These are phyloP conservation scores for Dunckerocampus dactyliophorus DNA, from an alignment of 2,113 vertebrate species.

Conservation along the genomic window DNA sequence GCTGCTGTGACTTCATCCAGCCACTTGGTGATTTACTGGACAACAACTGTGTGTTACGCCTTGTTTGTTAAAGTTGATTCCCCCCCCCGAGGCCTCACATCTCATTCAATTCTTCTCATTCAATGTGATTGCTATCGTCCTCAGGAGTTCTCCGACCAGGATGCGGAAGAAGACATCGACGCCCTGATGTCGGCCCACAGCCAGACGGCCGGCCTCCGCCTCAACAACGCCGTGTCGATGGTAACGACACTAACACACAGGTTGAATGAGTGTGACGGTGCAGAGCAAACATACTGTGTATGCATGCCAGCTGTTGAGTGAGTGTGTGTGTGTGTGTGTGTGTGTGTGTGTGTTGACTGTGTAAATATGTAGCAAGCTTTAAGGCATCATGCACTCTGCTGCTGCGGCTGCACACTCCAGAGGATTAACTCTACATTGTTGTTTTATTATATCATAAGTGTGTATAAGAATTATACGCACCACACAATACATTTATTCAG, in stretches of 20 bases:
- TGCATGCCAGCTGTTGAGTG: conserved; percentile 1
- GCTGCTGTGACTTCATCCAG: no score
- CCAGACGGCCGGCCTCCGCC: conserved; percentile 44
- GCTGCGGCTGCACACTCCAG: conserved; percentile 7
- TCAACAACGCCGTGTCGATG: conserved; percentile 75
- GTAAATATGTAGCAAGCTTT: conserved; percentile 32
- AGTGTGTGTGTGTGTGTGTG: background rate
- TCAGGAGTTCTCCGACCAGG: conserved; percentile 79
- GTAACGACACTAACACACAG: conserved; percentile 67
- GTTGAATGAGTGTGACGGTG: background rate
- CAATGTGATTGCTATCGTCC: conserved; percentile 34
- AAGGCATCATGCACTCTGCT: conserved; percentile 8
- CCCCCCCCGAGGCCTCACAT: background rate
- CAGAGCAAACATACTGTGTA: conserved; percentile 17
- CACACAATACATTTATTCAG: background rate
- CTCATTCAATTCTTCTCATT: conserved; percentile 24
- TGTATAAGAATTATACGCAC: background rate
- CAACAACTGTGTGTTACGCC: no score
- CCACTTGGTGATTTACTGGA: no score
- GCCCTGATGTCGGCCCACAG: conserved; percentile 68
- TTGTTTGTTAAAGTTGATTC: background rate
- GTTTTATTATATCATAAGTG: background rate
- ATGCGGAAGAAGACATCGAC: conserved; percentile 76
- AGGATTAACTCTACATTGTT: background rate
- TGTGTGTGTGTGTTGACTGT: conserved; percentile 27